Base-by-base conservation (phyloP, 2,797 vertebrate species). In the Muscicapa striata region DNA sequence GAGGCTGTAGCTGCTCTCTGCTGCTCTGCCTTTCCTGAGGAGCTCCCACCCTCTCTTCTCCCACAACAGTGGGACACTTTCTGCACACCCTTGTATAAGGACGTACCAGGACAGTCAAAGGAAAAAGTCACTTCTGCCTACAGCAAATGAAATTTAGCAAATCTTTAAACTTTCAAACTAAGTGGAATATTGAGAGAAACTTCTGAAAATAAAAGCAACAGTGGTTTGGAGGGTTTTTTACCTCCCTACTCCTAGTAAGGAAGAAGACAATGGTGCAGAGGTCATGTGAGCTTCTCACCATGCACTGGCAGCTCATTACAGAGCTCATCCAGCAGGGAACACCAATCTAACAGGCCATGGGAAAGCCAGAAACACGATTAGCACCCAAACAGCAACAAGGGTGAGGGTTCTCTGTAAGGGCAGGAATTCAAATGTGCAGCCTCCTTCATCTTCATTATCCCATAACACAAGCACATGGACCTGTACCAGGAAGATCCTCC, bases 401-500 rank as follows among this genome's bases (percentile, higher is more conserved):
- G 83, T 68, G 85, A 97, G 77, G n/a, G 38, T 55, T 49, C 70
- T 88, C 81, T 52, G 18, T 21, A 16, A 93, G 74, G 89, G 87
- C 94, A 94, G 79, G 79, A 69, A 75, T 93, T 90, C 75, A 95
- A 82, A 38, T 70, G 38, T 41, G 4, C 61, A 84, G 59, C 59
- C 92, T 95, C 64, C 86, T 97, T 95, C 89, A 77, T 89, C 83
- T 96, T 97, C 95, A 97, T 97, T 97, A 97, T 83, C 72, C 72
- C 22, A 1, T 76, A 94, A 84, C 68, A 91, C 13, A 14, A 85
- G 51, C 57, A 21, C 87, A 85, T 20, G 57, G 49, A 41, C 45
- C 43, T 89, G 69, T 62, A 68, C 91, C 93, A 95, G 73, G 75
- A 91, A 92, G 90, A 55, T 70, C 17, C 87, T 92, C 95, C 94